These are phyloP conservation scores for Bolborhynchus lineola DNA, from an alignment of 2,113 vertebrate genomes.

Conservation along the genomic window DNA sequence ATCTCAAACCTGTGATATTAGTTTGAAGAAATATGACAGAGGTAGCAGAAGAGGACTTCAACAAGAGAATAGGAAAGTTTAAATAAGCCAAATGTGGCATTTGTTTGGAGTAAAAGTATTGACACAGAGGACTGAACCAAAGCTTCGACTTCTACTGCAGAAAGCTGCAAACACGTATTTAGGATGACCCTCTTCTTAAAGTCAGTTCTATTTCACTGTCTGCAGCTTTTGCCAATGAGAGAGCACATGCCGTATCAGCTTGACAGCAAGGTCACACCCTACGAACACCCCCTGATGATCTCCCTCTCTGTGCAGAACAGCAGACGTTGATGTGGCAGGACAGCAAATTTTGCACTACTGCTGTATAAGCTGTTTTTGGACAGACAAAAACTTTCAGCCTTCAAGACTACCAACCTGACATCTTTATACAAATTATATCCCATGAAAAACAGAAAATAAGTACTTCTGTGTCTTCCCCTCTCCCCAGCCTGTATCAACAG, in stretches of 20 bases:
- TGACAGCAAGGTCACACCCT: conserved; percentile 11
- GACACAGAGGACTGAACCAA: neutral
- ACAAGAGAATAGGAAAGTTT: neutral
- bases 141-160: neutral
- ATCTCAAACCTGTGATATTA: neutral
- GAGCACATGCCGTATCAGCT: neutral
- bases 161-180: neutral
- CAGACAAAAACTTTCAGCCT: neutral
- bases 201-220: neutral
- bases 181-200: neutral
- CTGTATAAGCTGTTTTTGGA: neutral
- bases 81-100: neutral
- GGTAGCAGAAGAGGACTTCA: neutral
- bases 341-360: neutral
- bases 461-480: neutral
- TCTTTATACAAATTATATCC: neutral
- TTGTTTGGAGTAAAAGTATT: neutral
- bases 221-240: neutral
- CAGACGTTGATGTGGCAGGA: neutral
- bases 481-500: neutral
- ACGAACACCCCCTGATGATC: neutral
- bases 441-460: neutral
- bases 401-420: neutral
- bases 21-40: neutral
- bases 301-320: neutral